Base-by-base conservation (phyloP, 2,888 invertebrate species). In the Pyrgus malvae region DNA sequence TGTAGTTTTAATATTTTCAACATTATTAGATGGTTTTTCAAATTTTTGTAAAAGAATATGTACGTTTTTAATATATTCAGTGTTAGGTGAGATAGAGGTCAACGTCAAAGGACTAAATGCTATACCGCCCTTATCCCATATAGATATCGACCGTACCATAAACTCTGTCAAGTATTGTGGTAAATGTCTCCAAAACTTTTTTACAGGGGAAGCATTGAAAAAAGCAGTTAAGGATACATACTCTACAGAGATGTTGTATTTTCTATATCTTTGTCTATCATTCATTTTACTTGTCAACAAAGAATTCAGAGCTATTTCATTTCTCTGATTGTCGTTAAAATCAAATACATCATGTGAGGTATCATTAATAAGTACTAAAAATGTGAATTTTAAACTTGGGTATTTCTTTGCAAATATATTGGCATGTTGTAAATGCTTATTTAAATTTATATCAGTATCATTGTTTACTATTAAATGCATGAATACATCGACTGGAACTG, bases 91-190 rank as follows among this genome's bases (percentile, higher is more conserved):
- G 45, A 65, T 63, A 9, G 81, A 74, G 9, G 73, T 83, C 38
- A 89, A 67, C 59, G 87, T 72, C 11, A 67, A 53, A 21, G 89
- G 87, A 65, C 83, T 74, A 48, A 90, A 74, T 31, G 81, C 78
- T 48, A 90, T 74, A 1, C 90, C 90, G 33, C 88, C 88, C 62
- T 78, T 83, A 40, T 90, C 78, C 90, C 89, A 90, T 63, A 90
- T 70, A 7, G 86, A 75, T 55, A 84, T 57, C 51, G 82, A 75
- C 56, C 84, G 72, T 5, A 76, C 67, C 48, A 89, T 65, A 65
- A 89, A 87, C 33, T 74, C 74, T 48, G 82, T 65, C 6, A 82
- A 74, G 40, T 82, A 67, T 21, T 65, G 40, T 2, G 87, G 79
- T 12, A 89, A 58, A 27, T 65, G 60, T 49, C 67, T 74, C 84